Evolutionary conservation across 2,113 vertebrate genomes (phyloP).

Genomic region (Mesoclemmys tuberculata): DNA sequence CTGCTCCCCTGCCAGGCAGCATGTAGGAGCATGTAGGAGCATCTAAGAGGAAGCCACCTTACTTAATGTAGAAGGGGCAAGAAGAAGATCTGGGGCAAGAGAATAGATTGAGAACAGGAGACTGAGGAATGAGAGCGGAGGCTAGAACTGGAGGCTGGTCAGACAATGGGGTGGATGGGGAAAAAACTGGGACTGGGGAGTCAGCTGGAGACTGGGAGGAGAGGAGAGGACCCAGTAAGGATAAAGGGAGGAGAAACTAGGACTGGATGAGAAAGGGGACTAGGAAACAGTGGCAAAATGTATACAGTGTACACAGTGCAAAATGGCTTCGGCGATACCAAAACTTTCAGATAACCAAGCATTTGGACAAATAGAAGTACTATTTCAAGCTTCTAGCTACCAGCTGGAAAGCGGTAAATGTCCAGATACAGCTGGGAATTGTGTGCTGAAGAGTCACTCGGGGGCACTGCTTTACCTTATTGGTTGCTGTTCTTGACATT

Average conservation of each 20-base stretch:
- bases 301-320: background rate
- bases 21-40: background rate
- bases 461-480: background rate
- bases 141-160: background rate
- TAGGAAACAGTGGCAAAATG: background rate
- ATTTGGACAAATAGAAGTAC: background rate
- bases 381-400: background rate
- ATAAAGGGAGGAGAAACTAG: background rate
- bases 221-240: background rate
- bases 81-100: background rate
- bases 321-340: background rate
- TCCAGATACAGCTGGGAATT: background rate
- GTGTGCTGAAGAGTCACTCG: background rate
- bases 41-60: background rate
- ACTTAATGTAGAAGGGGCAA: background rate
- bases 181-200: background rate
- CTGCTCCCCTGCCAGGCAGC: background rate
- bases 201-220: background rate
- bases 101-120: background rate
- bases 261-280: background rate
- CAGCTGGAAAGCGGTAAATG: background rate
- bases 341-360: background rate
- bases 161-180: background rate
- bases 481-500: background rate
- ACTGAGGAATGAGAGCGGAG: background rate